Evolutionary conservation across 2,113 vertebrate species (phyloP).

Genomic region (Oenanthe oenanthe): DNA sequence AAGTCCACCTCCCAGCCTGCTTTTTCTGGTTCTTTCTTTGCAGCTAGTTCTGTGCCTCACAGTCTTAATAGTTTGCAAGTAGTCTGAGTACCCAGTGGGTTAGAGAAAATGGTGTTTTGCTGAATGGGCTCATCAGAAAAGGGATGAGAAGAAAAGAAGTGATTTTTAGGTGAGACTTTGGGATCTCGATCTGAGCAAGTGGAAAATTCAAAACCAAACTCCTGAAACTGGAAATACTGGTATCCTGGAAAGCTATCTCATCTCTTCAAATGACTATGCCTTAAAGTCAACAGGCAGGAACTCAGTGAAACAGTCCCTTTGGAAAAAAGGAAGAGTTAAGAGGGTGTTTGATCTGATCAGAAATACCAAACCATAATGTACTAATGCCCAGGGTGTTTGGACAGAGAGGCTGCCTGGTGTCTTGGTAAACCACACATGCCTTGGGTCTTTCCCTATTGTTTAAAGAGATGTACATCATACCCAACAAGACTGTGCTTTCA

Average conservation of each 20-base stretch:
- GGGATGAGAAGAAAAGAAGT: neutral
- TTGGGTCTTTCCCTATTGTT: neutral
- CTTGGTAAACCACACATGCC: neutral
- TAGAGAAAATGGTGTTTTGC: neutral
- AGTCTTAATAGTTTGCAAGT: neutral
- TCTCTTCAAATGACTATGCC: slow-evolving; percentile 10
- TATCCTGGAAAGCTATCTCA: slow-evolving; percentile 41
- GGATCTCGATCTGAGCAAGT: neutral
- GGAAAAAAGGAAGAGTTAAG: neutral
- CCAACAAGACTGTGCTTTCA: neutral
- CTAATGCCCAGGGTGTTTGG: neutral
- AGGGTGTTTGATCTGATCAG: slow-evolving; percentile 23
- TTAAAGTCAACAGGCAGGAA: neutral
- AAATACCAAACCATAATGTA: neutral
- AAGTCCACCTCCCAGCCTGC: neutral
- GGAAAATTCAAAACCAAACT: neutral
- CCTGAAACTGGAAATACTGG: slow-evolving; percentile 58
- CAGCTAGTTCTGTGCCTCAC: neutral
- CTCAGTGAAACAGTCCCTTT: neutral
- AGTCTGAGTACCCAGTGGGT: neutral
- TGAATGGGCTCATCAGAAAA: neutral
- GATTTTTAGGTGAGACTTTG: neutral
- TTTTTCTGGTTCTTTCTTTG: neutral
- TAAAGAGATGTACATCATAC: neutral
- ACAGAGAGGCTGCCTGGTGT: neutral